Evolutionary conservation across 2,113 vertebrate species (phyloP).

Genomic region (Buteo buteo): DNA sequence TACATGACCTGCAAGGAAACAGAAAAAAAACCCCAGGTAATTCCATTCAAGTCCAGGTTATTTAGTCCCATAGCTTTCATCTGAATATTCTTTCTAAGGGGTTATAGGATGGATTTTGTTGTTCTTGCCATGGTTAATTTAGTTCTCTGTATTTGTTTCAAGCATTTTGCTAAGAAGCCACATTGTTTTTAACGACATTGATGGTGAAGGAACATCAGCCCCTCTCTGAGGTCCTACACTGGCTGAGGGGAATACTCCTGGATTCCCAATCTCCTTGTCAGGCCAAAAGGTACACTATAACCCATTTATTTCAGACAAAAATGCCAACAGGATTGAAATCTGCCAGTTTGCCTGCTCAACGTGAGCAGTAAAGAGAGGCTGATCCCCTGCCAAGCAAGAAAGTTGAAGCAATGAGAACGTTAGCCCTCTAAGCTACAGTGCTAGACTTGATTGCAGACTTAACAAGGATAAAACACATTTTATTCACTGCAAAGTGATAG

Average conservation of each 20-base stretch:
- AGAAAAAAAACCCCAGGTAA: not conserved
- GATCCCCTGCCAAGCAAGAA: not conserved
- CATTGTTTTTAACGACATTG: not conserved
- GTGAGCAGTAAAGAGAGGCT: not conserved
- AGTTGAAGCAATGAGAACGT: not conserved
- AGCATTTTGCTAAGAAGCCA: not conserved
- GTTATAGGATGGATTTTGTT: not conserved
- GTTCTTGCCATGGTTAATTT: slow-evolving; percentile 11
- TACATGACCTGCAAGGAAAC: not conserved
- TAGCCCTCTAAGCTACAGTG: not conserved
- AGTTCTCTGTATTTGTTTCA: not conserved
- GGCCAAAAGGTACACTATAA: not conserved
- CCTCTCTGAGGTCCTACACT: not conserved
- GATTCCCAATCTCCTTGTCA: not conserved
- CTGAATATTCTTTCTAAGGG: not conserved
- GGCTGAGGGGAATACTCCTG: not conserved
- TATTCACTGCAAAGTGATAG: not conserved
- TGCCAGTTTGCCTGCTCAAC: not conserved
- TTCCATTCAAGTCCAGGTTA: not conserved
- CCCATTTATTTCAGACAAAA: not conserved
- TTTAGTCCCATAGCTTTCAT: not conserved
- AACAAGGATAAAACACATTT: not conserved
- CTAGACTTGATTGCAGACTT: not conserved
- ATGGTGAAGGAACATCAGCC: not conserved
- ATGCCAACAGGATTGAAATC: not conserved